phyloP scores from a whole-genome alignment of 2,797 vertebrate species.

The Danio tinwini region DNA sequence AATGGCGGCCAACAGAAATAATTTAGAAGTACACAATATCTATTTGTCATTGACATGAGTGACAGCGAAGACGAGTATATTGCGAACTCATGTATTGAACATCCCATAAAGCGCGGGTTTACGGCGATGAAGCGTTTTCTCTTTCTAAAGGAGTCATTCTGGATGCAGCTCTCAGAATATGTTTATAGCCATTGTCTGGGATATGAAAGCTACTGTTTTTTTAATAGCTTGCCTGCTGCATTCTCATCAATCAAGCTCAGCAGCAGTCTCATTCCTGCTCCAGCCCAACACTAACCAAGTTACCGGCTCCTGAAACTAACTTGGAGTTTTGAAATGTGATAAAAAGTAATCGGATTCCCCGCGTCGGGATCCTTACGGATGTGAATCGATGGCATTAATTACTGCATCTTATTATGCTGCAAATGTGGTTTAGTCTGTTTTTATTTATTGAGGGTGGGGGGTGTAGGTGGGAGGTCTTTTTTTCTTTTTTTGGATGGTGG shows the following conservation, averaged over 20 bases:
- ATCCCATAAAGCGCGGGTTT: slow-evolving; percentile 75
- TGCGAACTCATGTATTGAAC: slow-evolving; percentile 64
- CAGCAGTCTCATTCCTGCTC: slow-evolving; percentile 85
- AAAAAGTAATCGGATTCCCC: slow-evolving; percentile 92
- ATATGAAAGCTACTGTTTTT: slow-evolving; percentile 81
- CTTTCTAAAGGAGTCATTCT: slow-evolving; percentile 82
- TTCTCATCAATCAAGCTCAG: slow-evolving; percentile 92
- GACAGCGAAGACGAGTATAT: slow-evolving; percentile 21
- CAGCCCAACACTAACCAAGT: slow-evolving; percentile 87
- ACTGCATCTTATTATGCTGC: slow-evolving; percentile 91
- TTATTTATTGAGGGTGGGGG: slow-evolving; percentile 86
- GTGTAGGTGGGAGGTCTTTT: slow-evolving; percentile 59
- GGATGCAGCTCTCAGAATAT: slow-evolving; percentile 81
- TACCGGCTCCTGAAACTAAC: slow-evolving; percentile 89
- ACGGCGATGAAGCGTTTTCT: slow-evolving; percentile 72
- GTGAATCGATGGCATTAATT: slow-evolving; percentile 99
- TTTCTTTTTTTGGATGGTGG: slow-evolving; percentile 66
- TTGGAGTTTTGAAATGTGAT: slow-evolving; percentile 97
- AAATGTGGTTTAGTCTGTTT: slow-evolving; percentile 88
- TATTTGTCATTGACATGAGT: slow-evolving; percentile 45
- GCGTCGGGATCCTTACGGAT: slow-evolving; percentile 89
- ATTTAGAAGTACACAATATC: slow-evolving; percentile 48
- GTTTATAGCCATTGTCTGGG: slow-evolving; percentile 85
- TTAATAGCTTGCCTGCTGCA: slow-evolving; percentile 81
- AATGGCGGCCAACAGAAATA: slow-evolving; percentile 51